phyloP scores from a whole-genome alignment of 2,888 invertebrate species.

The Shargacucullia verbasci region DNA sequence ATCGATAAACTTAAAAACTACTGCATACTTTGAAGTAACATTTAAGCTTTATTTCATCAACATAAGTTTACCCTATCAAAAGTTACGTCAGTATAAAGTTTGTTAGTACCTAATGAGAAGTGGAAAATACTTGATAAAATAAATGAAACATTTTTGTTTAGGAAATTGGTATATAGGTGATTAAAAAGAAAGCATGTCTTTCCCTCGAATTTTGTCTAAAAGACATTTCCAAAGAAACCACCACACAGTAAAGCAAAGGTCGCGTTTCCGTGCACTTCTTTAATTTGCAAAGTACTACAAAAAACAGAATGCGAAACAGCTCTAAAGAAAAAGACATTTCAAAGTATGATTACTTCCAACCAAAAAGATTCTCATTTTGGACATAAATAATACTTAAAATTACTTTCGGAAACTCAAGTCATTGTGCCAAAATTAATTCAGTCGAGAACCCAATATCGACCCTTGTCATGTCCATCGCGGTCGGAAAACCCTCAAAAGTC shows the following conservation, averaged over 20 bases:
- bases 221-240: not conserved
- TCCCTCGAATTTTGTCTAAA: not conserved
- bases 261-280: not conserved
- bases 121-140: too few species aligned
- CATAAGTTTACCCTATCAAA: too few species aligned
- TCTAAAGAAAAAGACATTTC: not conserved
- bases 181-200: not conserved
- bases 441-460: slow-evolving; percentile 26
- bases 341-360: not conserved
- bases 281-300: not conserved
- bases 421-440: slow-evolving; percentile 32
- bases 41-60: too few species aligned
- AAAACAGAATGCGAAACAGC: not conserved
- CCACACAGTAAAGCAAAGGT: not conserved
- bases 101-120: too few species aligned
- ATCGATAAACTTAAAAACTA: too few species aligned
- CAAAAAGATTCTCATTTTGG: not conserved
- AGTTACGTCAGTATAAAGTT: too few species aligned
- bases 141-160: too few species aligned
- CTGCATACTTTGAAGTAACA: too few species aligned
- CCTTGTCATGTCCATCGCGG: slow-evolving; percentile 37
- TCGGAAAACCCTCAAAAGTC: slow-evolving; percentile 48
- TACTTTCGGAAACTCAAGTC: slow-evolving; percentile 10
- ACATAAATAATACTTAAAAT: slow-evolving; percentile 8
- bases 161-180: too few species aligned